Percentiles rank a stretch among this genome's conserved stretches.
Evolutionary conservation across 2,888 invertebrate species (phyloP).

Genomic region (Pherbina coryleti): DNA sequence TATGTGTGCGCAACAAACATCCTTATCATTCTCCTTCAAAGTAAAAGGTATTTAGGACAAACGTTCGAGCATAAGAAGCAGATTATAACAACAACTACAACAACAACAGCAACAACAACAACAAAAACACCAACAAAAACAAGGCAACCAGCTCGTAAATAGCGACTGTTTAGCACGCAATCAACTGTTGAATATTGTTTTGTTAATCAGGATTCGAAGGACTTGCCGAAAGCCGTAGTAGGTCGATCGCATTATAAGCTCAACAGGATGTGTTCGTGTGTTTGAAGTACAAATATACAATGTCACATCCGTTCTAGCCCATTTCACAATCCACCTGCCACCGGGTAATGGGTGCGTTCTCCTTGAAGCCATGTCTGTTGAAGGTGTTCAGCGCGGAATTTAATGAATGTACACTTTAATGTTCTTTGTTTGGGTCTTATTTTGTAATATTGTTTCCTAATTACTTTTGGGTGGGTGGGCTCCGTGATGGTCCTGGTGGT

Average conservation of each 20-base stretch:
- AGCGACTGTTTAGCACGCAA: constrained; percentile 53
- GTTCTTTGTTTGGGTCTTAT: constrained; percentile 6
- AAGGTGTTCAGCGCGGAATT: constrained; percentile 7
- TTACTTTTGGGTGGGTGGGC: constrained; percentile 3
- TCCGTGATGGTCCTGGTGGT: neutral
- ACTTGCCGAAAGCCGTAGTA: neutral
- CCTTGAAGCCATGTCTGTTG: neutral
- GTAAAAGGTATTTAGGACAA: constrained; percentile 10
- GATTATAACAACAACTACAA: neutral
- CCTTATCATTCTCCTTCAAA: neutral
- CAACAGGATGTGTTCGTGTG: constrained; percentile 8
- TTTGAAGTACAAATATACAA: neutral
- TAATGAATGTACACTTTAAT: constrained; percentile 20
- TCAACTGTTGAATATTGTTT: constrained; percentile 39
- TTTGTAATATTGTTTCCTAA: constrained; percentile 23
- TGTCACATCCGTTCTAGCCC: neutral
- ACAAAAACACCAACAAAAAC: neutral
- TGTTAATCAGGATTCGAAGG: neutral
- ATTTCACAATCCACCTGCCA: neutral
- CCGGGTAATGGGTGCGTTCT: constrained; percentile 1
- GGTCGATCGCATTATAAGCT: neutral
- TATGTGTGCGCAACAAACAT: neutral
- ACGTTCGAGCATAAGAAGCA: neutral
- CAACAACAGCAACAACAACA: neutral
- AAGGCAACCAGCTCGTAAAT: constrained; percentile 24